Evolutionary conservation across 2,113 vertebrate species (phyloP), one percentile per base, ranked within the genome.

Genomic region (Agapornis roseicollis): DNA sequence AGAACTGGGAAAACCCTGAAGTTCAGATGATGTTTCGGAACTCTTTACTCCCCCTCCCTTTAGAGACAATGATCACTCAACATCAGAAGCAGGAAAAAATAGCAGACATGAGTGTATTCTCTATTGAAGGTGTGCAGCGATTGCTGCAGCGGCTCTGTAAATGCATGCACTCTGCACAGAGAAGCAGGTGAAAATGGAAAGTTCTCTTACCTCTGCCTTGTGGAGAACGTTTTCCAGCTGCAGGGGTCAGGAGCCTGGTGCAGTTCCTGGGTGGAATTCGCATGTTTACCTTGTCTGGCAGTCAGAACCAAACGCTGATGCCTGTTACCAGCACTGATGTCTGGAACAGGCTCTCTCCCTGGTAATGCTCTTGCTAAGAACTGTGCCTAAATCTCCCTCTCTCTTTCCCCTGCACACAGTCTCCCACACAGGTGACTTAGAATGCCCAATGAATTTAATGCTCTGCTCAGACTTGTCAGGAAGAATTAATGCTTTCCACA

Each of bases 371-470:
- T 66, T 28, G 68, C 78, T 49, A 68, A 93, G 60, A 39, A 46
- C 78, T 42, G 29, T 70, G 92, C 76, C 78, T 73, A 20, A 60
- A 87, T 37, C 95, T 90, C 58, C 89, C 88, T 60, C 37, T 53
- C 74, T 61, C 80, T 72, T 31, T 66, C 68, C 71, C 63, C 25
- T 20, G 24, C 55, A 44, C 9, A 1, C 80, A 2, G 42, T 60
- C 52, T 63, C 63, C 17, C 24, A 53, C 42, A 52, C 69, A 86
- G 93, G 93, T 96, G 92, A 68, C 82, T 95, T 41, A 39, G 60
- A 76, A 4, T 68, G 95, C 80, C 96, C 94, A 92, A 58, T 65
- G 93, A 97, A 96, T 93, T 61, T 71, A 94, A 90, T 73, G 63
- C 76, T 94, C 80, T 78, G 92, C 79, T 93, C 73, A 93, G 63